Percentiles rank a stretch among this genome's conserved stretches.
Conservation (phyloP, 1,140 invertebrate species). For the Drosophila sturtevanti region DNA sequence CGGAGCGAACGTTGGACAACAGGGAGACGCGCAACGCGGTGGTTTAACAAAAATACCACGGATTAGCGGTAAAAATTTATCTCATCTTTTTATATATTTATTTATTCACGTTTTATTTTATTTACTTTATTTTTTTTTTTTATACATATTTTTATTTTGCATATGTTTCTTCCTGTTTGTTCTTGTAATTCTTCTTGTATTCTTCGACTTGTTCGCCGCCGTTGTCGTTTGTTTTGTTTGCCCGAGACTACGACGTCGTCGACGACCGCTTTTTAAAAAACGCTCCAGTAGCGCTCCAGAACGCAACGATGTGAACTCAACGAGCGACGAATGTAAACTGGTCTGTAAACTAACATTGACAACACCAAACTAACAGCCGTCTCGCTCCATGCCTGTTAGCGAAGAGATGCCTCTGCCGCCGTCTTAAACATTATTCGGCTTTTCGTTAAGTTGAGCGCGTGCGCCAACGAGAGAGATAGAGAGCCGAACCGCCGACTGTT, state of each 20-base stretch:
- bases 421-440: not conserved
- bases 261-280: conserved; percentile 6
- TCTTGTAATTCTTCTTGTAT: conserved; percentile 31
- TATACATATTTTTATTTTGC: conserved; percentile 3
- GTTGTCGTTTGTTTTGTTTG: conserved; percentile 20
- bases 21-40: not conserved
- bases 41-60: not conserved
- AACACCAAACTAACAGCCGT: not conserved
- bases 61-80: not conserved
- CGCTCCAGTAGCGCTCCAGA: conserved; percentile 22
- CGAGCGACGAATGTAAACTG: conserved; percentile 58
- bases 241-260: conserved; percentile 10
- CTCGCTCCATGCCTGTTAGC: too few species aligned
- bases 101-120: not conserved
- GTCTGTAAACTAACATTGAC: not conserved
- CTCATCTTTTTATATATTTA: not conserved
- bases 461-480: conserved; percentile 26
- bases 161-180: conserved; percentile 25
- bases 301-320: conserved; percentile 41
- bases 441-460: conserved; percentile 29
- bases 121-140: not conserved
- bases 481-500: conserved; percentile 38
- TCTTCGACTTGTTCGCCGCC: not conserved
- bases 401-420: not conserved
- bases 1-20: not conserved